Base-by-base conservation (phyloP, 2,888 invertebrate genomes). In the Trichopoda pennipes region DNA sequence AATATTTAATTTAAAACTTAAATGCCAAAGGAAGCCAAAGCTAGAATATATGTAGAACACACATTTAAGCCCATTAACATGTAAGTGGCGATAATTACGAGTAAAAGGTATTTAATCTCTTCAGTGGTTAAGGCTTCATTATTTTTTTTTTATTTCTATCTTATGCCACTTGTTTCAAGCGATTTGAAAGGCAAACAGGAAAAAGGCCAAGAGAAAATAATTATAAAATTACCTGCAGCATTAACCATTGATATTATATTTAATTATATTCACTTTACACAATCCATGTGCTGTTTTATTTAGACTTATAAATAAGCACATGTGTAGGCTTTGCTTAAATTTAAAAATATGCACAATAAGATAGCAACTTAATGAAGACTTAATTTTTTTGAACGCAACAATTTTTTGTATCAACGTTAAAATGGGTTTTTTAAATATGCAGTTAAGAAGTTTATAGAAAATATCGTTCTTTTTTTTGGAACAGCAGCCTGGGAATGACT, bases 31-130 rank as follows among this genome's bases (percentile, higher is more conserved):
- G 6, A 35, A 58, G 19, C 8, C 47, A 49, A 17, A 47, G 14
- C 17, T 47, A 35, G 35, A 35, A 35, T 35, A 10, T 35, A 8
- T 3, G 12, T 47, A 35, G 35, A 35, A 35, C 9, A 10, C 9
- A 8, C 12, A 38, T 58, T 38, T 55, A 38, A 10, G 44, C 17
- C 55, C 49, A 74, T 75, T 63, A 75, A 75, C 60, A 74, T 79
- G 70, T 70, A 63, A 72, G 72, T 79, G 60, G 79, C 42, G 81
- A 75, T 79, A 82, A 79, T 79, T 64, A 75, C 21, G 55, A 70
- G 74, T 70, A 70, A 82, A 66, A 66, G 66, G 55, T 58, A 81
- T 78, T 69, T 74, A 73, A 64, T 78, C 51, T 53, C 12, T 38
- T 38, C 23, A 53, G 32, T 76, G 35, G 16, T 44, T 53, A 61